These are phyloP conservation scores for Ophraella communa DNA, from an alignment of 2,888 invertebrate species.

Conservation along the genomic window DNA sequence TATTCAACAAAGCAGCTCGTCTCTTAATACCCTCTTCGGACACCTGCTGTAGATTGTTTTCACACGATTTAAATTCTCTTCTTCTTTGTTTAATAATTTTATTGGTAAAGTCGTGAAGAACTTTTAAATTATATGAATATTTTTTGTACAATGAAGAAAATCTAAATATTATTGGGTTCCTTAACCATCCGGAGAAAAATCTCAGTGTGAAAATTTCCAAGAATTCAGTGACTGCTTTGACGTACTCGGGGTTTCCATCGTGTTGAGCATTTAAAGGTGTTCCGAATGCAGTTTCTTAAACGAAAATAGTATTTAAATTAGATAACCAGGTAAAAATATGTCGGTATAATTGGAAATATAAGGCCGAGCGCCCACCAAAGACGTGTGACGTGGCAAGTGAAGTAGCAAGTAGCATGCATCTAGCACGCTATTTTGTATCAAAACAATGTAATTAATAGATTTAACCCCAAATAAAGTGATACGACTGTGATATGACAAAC, in stretches of 20 bases:
- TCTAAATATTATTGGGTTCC: slow-evolving; percentile 42
- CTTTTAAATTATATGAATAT: slow-evolving; percentile 61
- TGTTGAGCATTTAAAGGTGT: slow-evolving; percentile 58
- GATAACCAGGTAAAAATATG: too few relatives aligned
- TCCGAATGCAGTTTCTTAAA: slow-evolving; percentile 68
- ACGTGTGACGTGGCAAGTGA: too few relatives aligned
- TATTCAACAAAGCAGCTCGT: slow-evolving; percentile 45
- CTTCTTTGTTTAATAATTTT: slow-evolving; percentile 64
- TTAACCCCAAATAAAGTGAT: too few relatives aligned
- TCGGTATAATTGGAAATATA: too few relatives aligned
- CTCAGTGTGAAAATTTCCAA: slow-evolving; percentile 45
- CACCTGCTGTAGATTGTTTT: slow-evolving; percentile 14
- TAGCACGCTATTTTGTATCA: too few relatives aligned
- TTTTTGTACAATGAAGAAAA: slow-evolving; percentile 40
- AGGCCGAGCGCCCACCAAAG: too few relatives aligned
- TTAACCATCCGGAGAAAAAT: slow-evolving; percentile 46
- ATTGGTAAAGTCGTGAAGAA: slow-evolving; percentile 65
- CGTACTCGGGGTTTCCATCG: slow-evolving; percentile 59
- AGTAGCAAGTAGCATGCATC: too few relatives aligned
- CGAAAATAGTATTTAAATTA: neutral
- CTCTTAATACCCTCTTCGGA: slow-evolving; percentile 43
- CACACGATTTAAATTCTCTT: slow-evolving; percentile 38
- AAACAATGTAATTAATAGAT: too few relatives aligned
- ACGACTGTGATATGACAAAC: too few relatives aligned
- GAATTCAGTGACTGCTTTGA: slow-evolving; percentile 55